Evolutionary conservation across 2,888 invertebrate species (phyloP).

Genomic region (Aphidoletes aphidimyza): DNA sequence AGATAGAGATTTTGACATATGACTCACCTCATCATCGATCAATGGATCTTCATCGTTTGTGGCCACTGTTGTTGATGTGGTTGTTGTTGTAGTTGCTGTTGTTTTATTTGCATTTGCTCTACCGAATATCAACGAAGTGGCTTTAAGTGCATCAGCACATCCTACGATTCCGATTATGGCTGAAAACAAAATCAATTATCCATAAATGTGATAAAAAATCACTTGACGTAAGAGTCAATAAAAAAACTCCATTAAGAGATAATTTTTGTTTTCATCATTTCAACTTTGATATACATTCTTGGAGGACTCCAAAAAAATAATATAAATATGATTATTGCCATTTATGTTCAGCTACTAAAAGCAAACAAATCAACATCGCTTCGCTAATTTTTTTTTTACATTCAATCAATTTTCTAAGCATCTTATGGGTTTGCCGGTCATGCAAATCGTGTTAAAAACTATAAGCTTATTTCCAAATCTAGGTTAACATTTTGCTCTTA

Average conservation of each 20-base stretch:
- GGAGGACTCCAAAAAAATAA: neutral
- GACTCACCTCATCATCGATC: slow-evolving; percentile 65
- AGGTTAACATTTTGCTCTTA: neutral
- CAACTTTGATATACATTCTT: neutral
- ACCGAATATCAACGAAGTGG: slow-evolving; percentile 73
- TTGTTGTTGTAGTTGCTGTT: slow-evolving; percentile 64
- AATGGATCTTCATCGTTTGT: slow-evolving; percentile 60
- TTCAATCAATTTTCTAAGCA: neutral
- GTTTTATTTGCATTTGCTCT: slow-evolving; percentile 64
- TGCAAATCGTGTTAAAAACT: neutral
- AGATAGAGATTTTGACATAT: neutral
- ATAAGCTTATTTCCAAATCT: neutral
- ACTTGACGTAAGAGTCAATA: neutral
- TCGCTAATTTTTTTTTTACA: neutral
- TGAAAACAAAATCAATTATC: slow-evolving; percentile 60
- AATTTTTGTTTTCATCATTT: no score
- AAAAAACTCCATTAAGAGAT: no score
- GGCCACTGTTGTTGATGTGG: slow-evolving; percentile 58
- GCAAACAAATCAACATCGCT: no score
- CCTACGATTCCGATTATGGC: slow-evolving; percentile 68
- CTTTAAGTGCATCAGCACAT: slow-evolving; percentile 69
- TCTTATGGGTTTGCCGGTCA: neutral
- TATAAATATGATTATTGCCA: neutral
- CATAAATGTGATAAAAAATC: slow-evolving; percentile 54
- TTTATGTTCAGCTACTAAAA: no score